Evolutionary conservation across 1,140 invertebrate genomes (phyloP).

Genomic region (Microvelia longipes): DNA sequence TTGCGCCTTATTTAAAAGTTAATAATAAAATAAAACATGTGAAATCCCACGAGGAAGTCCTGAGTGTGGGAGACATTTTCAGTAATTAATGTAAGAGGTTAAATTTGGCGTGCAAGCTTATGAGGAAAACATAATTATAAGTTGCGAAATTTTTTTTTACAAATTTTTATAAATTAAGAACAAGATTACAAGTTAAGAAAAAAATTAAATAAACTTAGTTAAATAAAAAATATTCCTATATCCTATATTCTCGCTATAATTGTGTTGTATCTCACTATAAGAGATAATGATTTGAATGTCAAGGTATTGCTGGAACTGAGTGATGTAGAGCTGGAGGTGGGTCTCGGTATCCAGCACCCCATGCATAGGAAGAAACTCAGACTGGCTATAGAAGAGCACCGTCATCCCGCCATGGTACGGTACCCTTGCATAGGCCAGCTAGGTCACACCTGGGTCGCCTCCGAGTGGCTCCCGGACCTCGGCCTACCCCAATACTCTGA

Average conservation of each 20-base stretch:
- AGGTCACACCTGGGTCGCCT: conserved; percentile 79
- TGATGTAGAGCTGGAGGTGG: conserved; percentile 73
- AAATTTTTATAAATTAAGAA: too few relatives aligned
- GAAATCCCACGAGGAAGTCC: too few relatives aligned
- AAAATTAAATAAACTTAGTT: too few relatives aligned
- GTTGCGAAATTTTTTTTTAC: too few relatives aligned
- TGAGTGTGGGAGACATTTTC: too few relatives aligned
- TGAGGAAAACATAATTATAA: too few relatives aligned
- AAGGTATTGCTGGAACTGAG: conserved; percentile 77
- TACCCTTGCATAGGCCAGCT: conserved; percentile 74
- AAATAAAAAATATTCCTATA: too few relatives aligned
- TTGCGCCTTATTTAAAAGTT: too few relatives aligned
- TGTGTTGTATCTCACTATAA: background rate
- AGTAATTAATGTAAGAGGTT: too few relatives aligned
- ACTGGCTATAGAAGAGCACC: conserved; percentile 82
- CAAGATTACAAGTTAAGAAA: too few relatives aligned
- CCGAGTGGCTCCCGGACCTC: conserved; percentile 79
- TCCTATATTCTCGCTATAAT: background rate
- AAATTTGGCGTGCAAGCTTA: too few relatives aligned
- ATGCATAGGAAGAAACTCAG: conserved; percentile 84
- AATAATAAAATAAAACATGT: too few relatives aligned
- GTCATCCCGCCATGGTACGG: conserved; percentile 65
- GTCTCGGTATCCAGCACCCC: conserved; percentile 71
- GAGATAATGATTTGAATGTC: conserved; percentile 7
- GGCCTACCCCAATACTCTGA: conserved; percentile 75